Evolutionary conservation across 2,797 vertebrate species (phyloP).

Genomic region (Echeneis naucrates): DNA sequence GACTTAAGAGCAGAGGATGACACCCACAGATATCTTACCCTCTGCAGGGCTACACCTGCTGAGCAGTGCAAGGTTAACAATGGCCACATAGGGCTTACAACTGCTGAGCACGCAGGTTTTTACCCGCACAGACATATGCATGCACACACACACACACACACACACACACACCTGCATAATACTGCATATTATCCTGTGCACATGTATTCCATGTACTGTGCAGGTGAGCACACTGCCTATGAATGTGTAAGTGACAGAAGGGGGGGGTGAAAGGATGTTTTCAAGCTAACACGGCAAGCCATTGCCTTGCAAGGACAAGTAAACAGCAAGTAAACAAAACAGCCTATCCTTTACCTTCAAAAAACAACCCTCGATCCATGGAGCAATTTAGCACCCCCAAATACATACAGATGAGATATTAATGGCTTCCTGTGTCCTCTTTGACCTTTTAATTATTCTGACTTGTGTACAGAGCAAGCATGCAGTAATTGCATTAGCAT

Average conservation of each 20-base stretch:
- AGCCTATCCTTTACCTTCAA: conserved; percentile 45
- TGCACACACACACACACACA: conserved; percentile 2
- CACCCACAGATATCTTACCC: conserved; percentile 51
- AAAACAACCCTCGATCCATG: conserved; percentile 65
- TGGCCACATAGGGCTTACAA: conserved; percentile 72
- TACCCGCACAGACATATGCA: conserved; percentile 37
- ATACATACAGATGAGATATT: conserved; percentile 77
- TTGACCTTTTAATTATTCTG: conserved; percentile 82
- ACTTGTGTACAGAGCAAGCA: conserved; percentile 73
- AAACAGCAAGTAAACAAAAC: conserved; percentile 63
- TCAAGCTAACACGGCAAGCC: conserved; percentile 28
- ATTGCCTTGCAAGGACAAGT: conserved; percentile 69
- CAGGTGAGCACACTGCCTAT: neutral
- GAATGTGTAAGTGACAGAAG: conserved; percentile 23
- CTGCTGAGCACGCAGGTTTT: conserved; percentile 64
- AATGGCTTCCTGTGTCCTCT: conserved; percentile 74
- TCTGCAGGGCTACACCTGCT: conserved; percentile 64
- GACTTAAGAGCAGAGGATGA: conserved; percentile 35
- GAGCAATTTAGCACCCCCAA: conserved; percentile 70
- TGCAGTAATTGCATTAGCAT: conserved; percentile 77
- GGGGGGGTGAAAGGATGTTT: conserved; percentile 3
- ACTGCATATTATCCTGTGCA: conserved; percentile 3
- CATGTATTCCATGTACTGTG: neutral
- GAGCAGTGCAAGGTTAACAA: conserved; percentile 74
- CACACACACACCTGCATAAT: neutral